Conservation (phyloP, 2,797 vertebrate species). For the Amblyraja radiata region DNA sequence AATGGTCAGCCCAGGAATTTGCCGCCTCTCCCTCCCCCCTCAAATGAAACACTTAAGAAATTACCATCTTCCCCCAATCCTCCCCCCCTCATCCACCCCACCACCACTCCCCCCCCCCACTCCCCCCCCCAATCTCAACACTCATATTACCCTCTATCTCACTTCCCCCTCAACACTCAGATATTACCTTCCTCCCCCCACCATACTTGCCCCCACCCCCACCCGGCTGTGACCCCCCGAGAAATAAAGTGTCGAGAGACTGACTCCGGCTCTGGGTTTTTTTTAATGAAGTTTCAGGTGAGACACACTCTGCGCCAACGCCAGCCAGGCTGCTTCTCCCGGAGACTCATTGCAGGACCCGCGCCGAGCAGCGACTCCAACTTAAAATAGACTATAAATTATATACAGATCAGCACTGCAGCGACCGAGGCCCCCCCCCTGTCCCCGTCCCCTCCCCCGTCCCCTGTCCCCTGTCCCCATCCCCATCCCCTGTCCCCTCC, state of each 20-base stretch:
- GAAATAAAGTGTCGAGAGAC: neutral
- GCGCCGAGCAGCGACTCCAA: constrained; percentile 31
- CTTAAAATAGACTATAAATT: constrained; percentile 38
- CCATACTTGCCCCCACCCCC: too few species aligned
- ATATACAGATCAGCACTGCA: constrained; percentile 24
- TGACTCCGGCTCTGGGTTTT: constrained; percentile 41
- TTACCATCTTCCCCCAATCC: too few species aligned
- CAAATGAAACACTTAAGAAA: too few species aligned
- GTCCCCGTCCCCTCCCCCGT: neutral
- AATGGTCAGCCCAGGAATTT: too few species aligned
- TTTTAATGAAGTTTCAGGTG: constrained; percentile 47
- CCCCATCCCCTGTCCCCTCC: neutral
- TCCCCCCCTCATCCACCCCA: too few species aligned
- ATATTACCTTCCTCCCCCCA: too few species aligned
- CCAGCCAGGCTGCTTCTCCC: neutral
- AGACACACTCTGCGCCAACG: constrained; percentile 17
- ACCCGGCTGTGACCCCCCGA: neutral
- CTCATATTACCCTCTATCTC: too few species aligned
- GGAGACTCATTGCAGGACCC: constrained; percentile 11
- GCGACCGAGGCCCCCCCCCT: neutral
- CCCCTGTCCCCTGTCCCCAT: too few species aligned
- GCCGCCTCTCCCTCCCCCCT: too few species aligned
- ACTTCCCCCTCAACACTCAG: too few species aligned
- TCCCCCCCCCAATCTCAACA: too few species aligned
- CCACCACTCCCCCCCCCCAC: too few species aligned